phyloP scores from a whole-genome alignment of 1,140 invertebrate genomes.

The Danaus melanippus region DNA sequence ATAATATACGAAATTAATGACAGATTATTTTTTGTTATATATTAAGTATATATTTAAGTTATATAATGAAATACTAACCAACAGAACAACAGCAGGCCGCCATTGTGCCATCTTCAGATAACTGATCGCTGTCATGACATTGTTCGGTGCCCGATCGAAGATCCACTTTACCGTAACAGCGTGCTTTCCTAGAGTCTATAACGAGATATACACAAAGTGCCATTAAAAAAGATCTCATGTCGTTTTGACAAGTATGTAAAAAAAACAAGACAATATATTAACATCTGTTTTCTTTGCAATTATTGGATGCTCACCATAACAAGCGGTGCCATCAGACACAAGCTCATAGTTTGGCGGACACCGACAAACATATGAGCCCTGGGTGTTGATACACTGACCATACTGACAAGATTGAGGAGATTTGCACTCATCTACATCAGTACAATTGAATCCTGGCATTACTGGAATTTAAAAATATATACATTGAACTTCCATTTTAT shows the following conservation, averaged over 20 bases:
- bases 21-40: background rate
- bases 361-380: conserved; percentile 86
- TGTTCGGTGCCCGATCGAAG: conserved; percentile 60
- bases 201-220: background rate
- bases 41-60: no score
- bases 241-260: conserved; percentile 1
- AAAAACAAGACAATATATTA: background rate
- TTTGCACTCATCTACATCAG: conserved; percentile 87
- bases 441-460: conserved; percentile 73
- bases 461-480: conserved; percentile 29
- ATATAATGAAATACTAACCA: conserved; percentile 49
- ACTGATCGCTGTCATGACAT: conserved; percentile 63
- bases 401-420: conserved; percentile 80
- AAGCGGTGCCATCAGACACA: conserved; percentile 70
- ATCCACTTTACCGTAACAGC: conserved; percentile 80
- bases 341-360: conserved; percentile 86
- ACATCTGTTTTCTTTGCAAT: no score
- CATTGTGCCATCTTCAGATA: conserved; percentile 80
- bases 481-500: background rate
- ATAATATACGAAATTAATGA: conserved; percentile 1
- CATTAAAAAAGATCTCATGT: background rate
- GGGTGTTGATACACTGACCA: conserved; percentile 82
- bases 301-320: conserved; percentile 51
- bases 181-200: conserved; percentile 83
- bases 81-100: conserved; percentile 91